Base-by-base conservation (phyloP, 2,113 vertebrate genomes). In the Proterorhinus semilunaris region DNA sequence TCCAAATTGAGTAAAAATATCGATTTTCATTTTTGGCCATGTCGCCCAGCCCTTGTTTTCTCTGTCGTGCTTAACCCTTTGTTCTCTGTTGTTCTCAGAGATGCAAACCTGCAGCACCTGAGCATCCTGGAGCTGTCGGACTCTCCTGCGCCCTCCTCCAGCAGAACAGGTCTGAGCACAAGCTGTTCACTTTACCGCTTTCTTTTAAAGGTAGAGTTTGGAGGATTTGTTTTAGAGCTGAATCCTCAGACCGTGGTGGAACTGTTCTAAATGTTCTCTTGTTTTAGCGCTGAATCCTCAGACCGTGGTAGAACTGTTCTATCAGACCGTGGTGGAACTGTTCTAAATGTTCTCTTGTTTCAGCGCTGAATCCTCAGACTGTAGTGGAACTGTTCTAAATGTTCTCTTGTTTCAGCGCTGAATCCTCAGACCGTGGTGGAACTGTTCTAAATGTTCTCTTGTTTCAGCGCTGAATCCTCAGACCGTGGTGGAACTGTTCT, bases 41-140 rank as follows among this genome's bases (percentile, higher is more conserved):
- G 2, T 21, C 21, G 21, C 21, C 21, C 21, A 21, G 21, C 21
- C 21, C 21, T 21, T 21, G 21, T 21, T 21, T 21, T 21, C 21
- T 21, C 21, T 21, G 21, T 21, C 21, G 21, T 21, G 21, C 21
- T 21, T 36, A 2, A 36, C 2, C 27, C 27, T 80, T 49, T 71
- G 48, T 78, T 11, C 49, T 53, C 59, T 57, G 62, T 45, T 65
- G 16, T 74, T 12, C 79, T 77, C 65, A 99, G 97, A 79, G 96
- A 99, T 13, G 95, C 95, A 6, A 98, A 98, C 76, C 92, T 99
- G 74, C 96, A 98, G 87, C 96, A 98, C 81, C 91, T 99, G 8
- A 96, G 95, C 0, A 95, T 96, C 43, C 68, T 98, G 91, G 94
- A 98, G 86, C 86, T 99, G 68, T 95, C 93, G 0, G 96, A 99